Conservation (phyloP, 2,113 vertebrate species). For the Pterocles orientalis region DNA sequence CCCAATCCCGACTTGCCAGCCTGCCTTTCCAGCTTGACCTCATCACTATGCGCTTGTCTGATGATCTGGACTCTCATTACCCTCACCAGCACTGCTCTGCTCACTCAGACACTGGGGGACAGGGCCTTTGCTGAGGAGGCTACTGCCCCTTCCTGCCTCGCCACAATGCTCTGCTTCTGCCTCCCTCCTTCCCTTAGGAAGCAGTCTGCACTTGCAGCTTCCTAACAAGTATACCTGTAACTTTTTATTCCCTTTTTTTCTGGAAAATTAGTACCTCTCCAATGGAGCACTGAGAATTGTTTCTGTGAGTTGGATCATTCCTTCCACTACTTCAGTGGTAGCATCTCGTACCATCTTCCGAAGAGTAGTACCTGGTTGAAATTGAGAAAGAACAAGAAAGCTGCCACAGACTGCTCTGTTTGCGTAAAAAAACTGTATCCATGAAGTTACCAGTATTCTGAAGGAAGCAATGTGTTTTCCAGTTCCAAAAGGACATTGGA, state of each 20-base stretch:
- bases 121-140: not conserved
- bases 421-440: not conserved
- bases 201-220: not conserved
- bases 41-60: not conserved
- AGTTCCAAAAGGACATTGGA: not conserved
- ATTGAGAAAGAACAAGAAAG: not conserved
- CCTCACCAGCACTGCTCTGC: not conserved
- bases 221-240: not conserved
- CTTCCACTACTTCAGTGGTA: constrained; percentile 83
- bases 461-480: not conserved
- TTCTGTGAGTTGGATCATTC: constrained; percentile 85
- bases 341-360: constrained; percentile 83
- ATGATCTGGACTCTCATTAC: not conserved
- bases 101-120: not conserved
- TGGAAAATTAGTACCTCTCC: constrained; percentile 78
- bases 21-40: not conserved
- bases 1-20: not conserved
- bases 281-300: constrained; percentile 77
- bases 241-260: not conserved
- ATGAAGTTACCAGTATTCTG: not conserved
- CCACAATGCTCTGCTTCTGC: not conserved
- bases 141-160: not conserved
- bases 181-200: not conserved
- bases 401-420: not conserved
- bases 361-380: constrained; percentile 82